These are phyloP conservation scores for Amphilophus citrinellus DNA, from an alignment of 2,113 vertebrate species.

Conservation along the genomic window DNA sequence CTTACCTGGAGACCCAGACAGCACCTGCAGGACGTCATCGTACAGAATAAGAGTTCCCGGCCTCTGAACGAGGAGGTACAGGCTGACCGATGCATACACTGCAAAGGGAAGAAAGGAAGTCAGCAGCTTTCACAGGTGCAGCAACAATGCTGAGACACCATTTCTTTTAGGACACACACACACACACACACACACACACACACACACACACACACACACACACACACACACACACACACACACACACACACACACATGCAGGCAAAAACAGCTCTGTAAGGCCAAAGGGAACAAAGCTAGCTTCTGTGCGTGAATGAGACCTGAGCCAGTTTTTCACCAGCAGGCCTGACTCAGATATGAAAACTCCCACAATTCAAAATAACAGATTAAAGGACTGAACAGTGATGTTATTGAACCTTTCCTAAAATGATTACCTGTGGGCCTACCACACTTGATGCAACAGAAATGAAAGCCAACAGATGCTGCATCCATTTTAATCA, in stretches of 20 bases:
- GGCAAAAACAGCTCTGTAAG: neutral
- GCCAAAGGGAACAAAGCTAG: rapidly evolving
- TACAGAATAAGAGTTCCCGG: conserved; percentile 96
- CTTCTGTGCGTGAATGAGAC: neutral
- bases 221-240: too few relatives aligned
- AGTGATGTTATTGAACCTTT: neutral
- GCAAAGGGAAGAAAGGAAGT: conserved; percentile 16
- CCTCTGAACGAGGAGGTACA: conserved; percentile 91
- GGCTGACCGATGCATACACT: conserved; percentile 95
- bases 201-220: too few relatives aligned
- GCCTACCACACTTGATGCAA: neutral
- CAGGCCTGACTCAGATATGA: neutral
- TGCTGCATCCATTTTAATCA: neutral
- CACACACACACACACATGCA: neutral
- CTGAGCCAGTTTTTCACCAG: neutral
- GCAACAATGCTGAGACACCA: neutral
- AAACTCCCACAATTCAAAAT: neutral
- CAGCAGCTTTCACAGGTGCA: conserved; percentile 5
- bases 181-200: too few relatives aligned
- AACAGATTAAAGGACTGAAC: neutral
- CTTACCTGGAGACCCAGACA: conserved; percentile 91
- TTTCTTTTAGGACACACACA: neutral
- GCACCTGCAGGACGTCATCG: conserved; percentile 94
- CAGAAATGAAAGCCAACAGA: neutral
- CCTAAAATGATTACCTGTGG: neutral